Evolutionary conservation across 2,113 vertebrate genomes (phyloP).

Genomic region (Tapirus terrestris): DNA sequence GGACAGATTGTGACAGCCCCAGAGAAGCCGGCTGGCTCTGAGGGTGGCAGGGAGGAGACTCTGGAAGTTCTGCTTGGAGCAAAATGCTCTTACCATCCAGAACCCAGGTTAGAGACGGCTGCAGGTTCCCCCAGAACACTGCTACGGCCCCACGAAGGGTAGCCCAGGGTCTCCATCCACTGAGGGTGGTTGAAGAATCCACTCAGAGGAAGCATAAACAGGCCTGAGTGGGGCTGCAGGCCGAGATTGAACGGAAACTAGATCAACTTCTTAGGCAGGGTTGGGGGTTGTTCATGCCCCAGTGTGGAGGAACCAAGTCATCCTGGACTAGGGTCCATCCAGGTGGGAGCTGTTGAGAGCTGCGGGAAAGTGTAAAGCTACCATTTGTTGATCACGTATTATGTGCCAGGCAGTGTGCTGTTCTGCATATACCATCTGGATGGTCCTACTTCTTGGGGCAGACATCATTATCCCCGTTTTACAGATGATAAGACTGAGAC

Average conservation of each 20-base stretch:
- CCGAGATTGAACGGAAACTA: not conserved
- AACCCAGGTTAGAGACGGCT: not conserved
- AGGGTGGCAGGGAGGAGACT: not conserved
- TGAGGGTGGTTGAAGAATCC: not conserved
- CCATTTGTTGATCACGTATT: accelerated
- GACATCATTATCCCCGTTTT: not conserved
- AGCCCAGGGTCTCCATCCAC: not conserved
- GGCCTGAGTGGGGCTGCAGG: not conserved
- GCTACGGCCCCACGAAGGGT: not conserved
- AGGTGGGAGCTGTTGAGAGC: not conserved
- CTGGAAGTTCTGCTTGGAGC: not conserved
- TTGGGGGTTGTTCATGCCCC: not conserved
- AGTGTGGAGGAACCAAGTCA: not conserved
- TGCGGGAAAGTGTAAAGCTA: too few species aligned
- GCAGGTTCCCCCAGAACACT: not conserved
- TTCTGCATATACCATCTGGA: not conserved
- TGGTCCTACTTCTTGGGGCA: not conserved
- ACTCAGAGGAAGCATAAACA: not conserved
- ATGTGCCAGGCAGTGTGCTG: not conserved
- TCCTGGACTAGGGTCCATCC: not conserved
- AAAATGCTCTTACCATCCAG: not conserved
- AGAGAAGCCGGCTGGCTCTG: not conserved
- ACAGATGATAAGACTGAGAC: not conserved
- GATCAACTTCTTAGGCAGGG: not conserved
- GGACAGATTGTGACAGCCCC: not conserved